phyloP scores from a whole-genome alignment of 2,888 invertebrate genomes.

The Anthrax anthrax region DNA sequence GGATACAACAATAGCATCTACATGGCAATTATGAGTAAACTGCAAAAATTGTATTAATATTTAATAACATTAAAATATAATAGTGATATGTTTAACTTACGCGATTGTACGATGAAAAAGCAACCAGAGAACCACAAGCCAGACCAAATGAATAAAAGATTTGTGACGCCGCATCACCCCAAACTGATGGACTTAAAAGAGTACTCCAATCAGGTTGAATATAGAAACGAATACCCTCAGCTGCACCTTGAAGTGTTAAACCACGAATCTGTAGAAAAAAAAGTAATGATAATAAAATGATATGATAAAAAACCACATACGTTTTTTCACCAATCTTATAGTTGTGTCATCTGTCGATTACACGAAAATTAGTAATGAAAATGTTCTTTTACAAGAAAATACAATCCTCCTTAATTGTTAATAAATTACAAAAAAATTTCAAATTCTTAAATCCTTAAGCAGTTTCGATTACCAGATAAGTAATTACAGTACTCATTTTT shows the following conservation, averaged over 20 bases:
- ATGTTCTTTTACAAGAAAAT: neutral
- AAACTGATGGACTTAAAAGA: conserved; percentile 50
- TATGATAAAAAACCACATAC: too few relatives aligned
- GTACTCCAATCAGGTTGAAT: conserved; percentile 56
- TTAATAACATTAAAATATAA: neutral
- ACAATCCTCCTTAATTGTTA: too few relatives aligned
- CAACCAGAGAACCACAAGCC: conserved; percentile 58
- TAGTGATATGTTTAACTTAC: conserved; percentile 4
- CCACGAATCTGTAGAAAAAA: conserved; percentile 35
- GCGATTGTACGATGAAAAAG: conserved; percentile 58
- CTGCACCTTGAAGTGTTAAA: conserved; percentile 52
- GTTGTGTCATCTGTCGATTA: too few relatives aligned
- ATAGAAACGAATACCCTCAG: conserved; percentile 57
- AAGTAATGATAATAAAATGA: too few relatives aligned
- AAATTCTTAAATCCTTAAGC: too few relatives aligned
- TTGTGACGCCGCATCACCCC: conserved; percentile 74
- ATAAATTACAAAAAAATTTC: too few relatives aligned
- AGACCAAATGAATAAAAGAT: conserved; percentile 72
- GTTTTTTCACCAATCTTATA: too few relatives aligned
- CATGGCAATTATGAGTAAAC: conserved; percentile 56
- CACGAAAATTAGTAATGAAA: too few relatives aligned
- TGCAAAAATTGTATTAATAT: conserved; percentile 6
- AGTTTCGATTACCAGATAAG: too few relatives aligned
- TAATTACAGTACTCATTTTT: too few relatives aligned
- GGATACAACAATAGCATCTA: conserved; percentile 60